These are phyloP conservation scores for Channa argus DNA, from an alignment of 2,113 vertebrate genomes.

Conservation along the genomic window DNA sequence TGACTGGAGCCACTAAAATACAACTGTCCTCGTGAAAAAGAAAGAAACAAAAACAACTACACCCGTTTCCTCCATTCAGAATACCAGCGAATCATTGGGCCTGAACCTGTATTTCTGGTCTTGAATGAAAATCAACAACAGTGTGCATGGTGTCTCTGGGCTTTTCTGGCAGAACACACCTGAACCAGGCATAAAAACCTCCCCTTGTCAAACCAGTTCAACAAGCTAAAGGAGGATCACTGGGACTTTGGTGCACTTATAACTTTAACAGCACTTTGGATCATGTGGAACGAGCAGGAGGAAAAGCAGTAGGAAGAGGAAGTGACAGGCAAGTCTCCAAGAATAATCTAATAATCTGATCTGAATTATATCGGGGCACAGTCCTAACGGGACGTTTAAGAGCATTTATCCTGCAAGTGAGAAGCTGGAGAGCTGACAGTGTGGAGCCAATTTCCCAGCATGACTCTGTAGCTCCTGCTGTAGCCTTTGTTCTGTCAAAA, in stretches of 20 bases:
- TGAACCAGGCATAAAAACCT: slow-evolving; percentile 28
- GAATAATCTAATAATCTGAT: slow-evolving; percentile 62
- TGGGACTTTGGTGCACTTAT: not conserved
- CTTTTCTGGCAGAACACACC: slow-evolving; percentile 16
- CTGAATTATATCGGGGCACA: slow-evolving; percentile 41
- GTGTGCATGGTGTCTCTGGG: not conserved
- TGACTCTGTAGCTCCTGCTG: slow-evolving; percentile 20
- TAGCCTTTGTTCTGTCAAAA: not conserved
- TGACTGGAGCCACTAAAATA: slow-evolving; percentile 23
- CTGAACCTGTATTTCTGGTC: slow-evolving; percentile 64
- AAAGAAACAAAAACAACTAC: not conserved
- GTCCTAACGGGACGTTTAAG: slow-evolving; percentile 47
- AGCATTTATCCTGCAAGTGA: slow-evolving; percentile 46
- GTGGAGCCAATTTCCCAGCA: slow-evolving; percentile 25
- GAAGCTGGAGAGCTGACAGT: slow-evolving; percentile 11
- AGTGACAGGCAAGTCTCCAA: slow-evolving; percentile 1
- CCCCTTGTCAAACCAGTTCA: slow-evolving; percentile 40
- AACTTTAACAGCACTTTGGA: not conserved
- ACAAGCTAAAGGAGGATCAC: not conserved
- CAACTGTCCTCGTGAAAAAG: not conserved
- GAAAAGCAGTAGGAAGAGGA: slow-evolving; percentile 13
- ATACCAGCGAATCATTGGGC: slow-evolving; percentile 30
- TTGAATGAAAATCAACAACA: slow-evolving; percentile 44
- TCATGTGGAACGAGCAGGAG: not conserved
- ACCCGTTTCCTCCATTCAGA: slow-evolving; percentile 10